A percentile compares a stretch with the other conserved stretches of the same genome.
Conservation (phyloP, 2,113 vertebrate genomes). For the Archocentrus centrarchus region DNA sequence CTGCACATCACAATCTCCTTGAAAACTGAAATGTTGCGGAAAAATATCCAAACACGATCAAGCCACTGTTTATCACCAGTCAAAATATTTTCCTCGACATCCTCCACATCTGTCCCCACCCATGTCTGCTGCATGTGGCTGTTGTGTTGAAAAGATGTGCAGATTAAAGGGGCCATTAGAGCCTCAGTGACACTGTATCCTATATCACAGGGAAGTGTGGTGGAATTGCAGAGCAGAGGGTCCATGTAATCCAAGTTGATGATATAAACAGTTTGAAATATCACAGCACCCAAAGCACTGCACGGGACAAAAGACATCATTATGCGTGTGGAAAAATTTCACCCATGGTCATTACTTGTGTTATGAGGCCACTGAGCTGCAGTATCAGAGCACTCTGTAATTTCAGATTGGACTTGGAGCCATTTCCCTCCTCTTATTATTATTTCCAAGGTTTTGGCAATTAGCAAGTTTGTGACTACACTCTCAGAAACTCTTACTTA, state of each 20-base stretch:
- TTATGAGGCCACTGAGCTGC: constrained; percentile 46
- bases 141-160: constrained; percentile 62
- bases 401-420: constrained; percentile 45
- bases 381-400: constrained; percentile 43
- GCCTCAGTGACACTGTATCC: constrained; percentile 56
- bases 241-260: constrained; percentile 57
- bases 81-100: constrained; percentile 73
- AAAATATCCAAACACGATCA: constrained; percentile 75
- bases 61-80: constrained; percentile 73
- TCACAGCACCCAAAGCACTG: constrained; percentile 11
- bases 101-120: constrained; percentile 64
- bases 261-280: constrained; percentile 67
- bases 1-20: constrained; percentile 47
- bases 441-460: constrained; percentile 21
- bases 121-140: constrained; percentile 48
- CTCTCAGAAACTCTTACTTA: constrained; percentile 24
- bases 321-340: constrained; percentile 45
- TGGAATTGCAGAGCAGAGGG: constrained; percentile 38
- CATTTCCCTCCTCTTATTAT: constrained; percentile 45
- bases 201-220: constrained; percentile 46
- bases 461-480: background rate
- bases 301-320: constrained; percentile 56
- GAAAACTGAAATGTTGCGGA: constrained; percentile 68
- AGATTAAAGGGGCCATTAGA: constrained; percentile 73
- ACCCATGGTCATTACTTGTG: constrained; percentile 52